phyloP scores from a whole-genome alignment of 2,113 vertebrate genomes.

The Chaenocephalus aceratus region DNA sequence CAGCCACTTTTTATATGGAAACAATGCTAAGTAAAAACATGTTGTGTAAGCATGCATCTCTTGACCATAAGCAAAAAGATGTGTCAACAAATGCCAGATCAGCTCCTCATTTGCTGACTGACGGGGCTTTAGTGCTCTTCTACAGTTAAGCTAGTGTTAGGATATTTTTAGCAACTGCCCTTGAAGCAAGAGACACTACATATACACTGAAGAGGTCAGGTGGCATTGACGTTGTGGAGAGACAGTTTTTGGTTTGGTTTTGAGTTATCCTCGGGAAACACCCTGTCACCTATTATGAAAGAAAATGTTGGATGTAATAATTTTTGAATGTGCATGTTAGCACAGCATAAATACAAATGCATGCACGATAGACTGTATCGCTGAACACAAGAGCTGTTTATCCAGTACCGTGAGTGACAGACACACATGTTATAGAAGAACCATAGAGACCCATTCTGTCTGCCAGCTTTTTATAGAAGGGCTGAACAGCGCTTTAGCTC shows the following conservation, averaged over 20 bases:
- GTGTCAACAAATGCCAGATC: constrained; percentile 16
- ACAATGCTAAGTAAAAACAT: not conserved
- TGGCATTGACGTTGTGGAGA: constrained; percentile 25
- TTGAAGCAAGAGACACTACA: constrained; percentile 39
- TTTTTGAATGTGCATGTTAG: not conserved
- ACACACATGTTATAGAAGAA: constrained; percentile 64
- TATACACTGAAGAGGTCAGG: constrained; percentile 29
- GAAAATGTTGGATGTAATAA: not conserved
- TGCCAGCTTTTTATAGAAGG: constrained; percentile 67
- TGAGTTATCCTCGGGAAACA: constrained; percentile 8
- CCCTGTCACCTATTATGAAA: not conserved
- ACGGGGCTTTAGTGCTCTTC: constrained; percentile 58
- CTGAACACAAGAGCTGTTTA: constrained; percentile 16
- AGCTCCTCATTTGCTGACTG: constrained; percentile 39
- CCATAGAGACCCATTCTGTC: constrained; percentile 46
- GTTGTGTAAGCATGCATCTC: not conserved
- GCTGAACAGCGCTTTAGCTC: constrained; percentile 26
- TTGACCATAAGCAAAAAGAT: constrained; percentile 9
- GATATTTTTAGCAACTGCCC: constrained; percentile 66
- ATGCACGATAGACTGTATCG: not conserved
- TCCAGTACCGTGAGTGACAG: constrained; percentile 70
- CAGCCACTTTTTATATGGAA: not conserved
- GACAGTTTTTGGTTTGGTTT: not conserved
- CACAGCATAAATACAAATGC: not conserved
- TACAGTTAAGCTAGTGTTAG: constrained; percentile 57